Evolutionary conservation across 1,140 invertebrate genomes (phyloP).

Genomic region (Atta texana): DNA sequence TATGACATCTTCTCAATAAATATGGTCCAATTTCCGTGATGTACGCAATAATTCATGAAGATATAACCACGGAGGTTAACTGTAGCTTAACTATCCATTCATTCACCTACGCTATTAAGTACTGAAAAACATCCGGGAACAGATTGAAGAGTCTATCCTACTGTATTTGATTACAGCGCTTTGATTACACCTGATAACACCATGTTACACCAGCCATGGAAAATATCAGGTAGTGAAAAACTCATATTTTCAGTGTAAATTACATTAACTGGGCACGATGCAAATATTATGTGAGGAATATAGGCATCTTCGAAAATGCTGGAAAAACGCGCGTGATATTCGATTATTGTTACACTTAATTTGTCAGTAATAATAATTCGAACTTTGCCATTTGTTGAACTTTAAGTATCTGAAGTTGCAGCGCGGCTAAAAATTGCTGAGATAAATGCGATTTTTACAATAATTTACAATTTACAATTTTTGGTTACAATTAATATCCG

Average conservation of each 20-base stretch:
- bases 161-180: constrained; percentile 44
- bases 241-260: constrained; percentile 46
- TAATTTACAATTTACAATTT: too few species aligned
- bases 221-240: constrained; percentile 56
- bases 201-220: background rate
- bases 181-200: constrained; percentile 33
- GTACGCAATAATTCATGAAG: constrained; percentile 18
- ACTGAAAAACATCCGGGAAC: constrained; percentile 1
- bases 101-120: constrained; percentile 51
- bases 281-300: background rate
- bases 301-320: constrained; percentile 26
- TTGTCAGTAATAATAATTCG: background rate
- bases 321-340: background rate
- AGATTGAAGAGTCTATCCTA: constrained; percentile 33
- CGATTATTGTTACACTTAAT: constrained; percentile 13
- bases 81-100: background rate
- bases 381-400: background rate
- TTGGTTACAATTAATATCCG: constrained; percentile 8
- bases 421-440: background rate
- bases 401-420: background rate
- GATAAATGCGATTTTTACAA: constrained; percentile 8
- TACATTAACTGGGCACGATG: constrained; percentile 1
- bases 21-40: constrained; percentile 18
- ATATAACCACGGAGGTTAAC: background rate
- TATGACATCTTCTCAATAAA: constrained; percentile 29